Evolutionary conservation across 2,888 invertebrate genomes (phyloP), one percentile per base, ranked within the genome.

Genomic region (Acanthosepion esculentum): DNA sequence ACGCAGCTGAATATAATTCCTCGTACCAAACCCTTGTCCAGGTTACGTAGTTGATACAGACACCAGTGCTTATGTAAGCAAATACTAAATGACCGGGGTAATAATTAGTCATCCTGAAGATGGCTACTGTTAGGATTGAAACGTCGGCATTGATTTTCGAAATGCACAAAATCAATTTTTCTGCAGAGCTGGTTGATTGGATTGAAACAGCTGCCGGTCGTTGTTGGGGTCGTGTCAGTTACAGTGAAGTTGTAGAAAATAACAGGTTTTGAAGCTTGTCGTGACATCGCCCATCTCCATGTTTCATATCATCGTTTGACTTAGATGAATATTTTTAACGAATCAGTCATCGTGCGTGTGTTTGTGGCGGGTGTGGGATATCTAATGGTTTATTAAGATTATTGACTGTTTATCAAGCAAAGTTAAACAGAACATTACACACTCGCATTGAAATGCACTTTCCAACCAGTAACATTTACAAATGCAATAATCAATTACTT

Each of bases 121-220:
- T 78, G n/a, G 78, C 12, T 78, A n/a, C n/a, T n/a, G n/a, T 33
- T 78, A 78, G 18, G 78, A 78, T 78, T 78, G n/a, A 78, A 78
- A 78, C 78, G 78, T 78, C 78, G 78, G 78, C 78, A 78, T 78
- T 33, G 78, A 78, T 78, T 78, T 78, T 78, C 78, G n/a, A 78
- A 78, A n/a, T 5, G n/a, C n/a, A 78, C 78, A 78, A 78, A n/a
- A 78, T 78, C n/a, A 78, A 78, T 78, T n/a, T 78, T 78, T 29
- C 12, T 15, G n/a, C n/a, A 10, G 33, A 78, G 78, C 78, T 12
- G 15, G 12, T 78, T 78, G 78, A 78, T 78, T 78, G 78, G 78
- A n/a, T 78, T 78, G 78, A 78, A n/a, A 78, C 78, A 78, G 78
- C 78, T 78, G 78, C 29, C 23, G 59, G 20, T 20, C 15, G 15